Evolutionary conservation across 2,797 vertebrate genomes (phyloP).

Genomic region (Gymnocypris eckloni): DNA sequence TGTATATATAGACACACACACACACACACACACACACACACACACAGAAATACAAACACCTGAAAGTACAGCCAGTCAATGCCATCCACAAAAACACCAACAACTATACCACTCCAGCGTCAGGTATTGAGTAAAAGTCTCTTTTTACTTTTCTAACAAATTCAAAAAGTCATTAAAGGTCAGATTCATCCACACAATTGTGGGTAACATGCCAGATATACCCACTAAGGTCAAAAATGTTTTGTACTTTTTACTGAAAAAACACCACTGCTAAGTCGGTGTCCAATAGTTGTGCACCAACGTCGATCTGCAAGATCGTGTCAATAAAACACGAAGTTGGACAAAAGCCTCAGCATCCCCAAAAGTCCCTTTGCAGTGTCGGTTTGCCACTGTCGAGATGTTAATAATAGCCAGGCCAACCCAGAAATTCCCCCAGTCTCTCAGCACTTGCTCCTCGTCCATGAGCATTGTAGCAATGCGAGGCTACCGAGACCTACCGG

Average conservation of each 20-base stretch:
- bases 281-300: constrained; percentile 2
- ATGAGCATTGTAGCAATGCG: constrained; percentile 63
- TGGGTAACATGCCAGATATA: not conserved
- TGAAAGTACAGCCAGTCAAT: not conserved
- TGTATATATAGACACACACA: not conserved
- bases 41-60: not conserved
- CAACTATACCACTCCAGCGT: not conserved
- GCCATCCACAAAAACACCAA: not conserved
- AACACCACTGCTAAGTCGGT: not conserved
- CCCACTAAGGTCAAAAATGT: constrained; percentile 7
- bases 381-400: constrained; percentile 59
- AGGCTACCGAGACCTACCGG: constrained; percentile 71
- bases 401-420: constrained; percentile 71
- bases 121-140: constrained; percentile 6
- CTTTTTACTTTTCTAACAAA: constrained; percentile 3
- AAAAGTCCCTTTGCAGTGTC: constrained; percentile 27
- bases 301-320: constrained; percentile 58
- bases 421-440: constrained; percentile 36
- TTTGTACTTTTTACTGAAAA: constrained; percentile 2
- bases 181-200: not conserved
- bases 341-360: constrained; percentile 14
- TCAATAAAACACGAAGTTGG: constrained; percentile 38
- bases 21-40: not conserved
- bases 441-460: constrained; percentile 55
- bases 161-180: constrained; percentile 34